Base-by-base conservation (phyloP, 2,888 invertebrate species). In the Drosophila bunnanda region DNA sequence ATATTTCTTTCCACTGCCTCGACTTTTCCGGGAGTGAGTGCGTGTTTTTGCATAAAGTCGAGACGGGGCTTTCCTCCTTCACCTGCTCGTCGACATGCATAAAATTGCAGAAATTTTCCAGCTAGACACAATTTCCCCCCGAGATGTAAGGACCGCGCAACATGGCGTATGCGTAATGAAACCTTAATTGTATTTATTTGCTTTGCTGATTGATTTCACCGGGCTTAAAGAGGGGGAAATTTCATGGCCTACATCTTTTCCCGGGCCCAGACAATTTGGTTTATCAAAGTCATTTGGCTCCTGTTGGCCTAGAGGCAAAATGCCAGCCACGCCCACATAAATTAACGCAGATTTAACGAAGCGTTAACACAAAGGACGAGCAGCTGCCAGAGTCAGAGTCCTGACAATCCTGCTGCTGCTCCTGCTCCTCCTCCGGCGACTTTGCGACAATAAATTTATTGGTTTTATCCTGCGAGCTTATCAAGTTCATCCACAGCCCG, bases 141-240 rank as follows among this genome's bases (percentile, higher is more conserved):
- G 9, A 46, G 20, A 30, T 25, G 17, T n/a, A 38, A 17, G 22
- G 17, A 25, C 22, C 58, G 79, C 50, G 71, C 73, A 72, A 55
- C 68, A 53, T 54, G 66, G 80, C 83, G 88, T 82, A 82, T 85
- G 53, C 83, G 78, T 80, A 88, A 85, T 85, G 80, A 76, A 69
- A 65, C 80, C 77, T 88, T 84, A 84, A 84, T 84, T 84, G 82
- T 80, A 85, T 84, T 88, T 88, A 79, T 85, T 83, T 83, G 82
- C 80, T 70, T 78, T 82, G 78, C 68, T 85, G 83, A 84, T 84
- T 85, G 83, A 84, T 88, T 84, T 88, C n/a, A 50, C 30, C 41
- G 43, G 34, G 60, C 69, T 25, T 44, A 44, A 20, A 8, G 30
- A 20, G 9, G 5, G 48, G 75, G 72, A 69, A n/a, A 2, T 15